Evolutionary conservation across 2,113 vertebrate genomes (phyloP).

Genomic region (Corythoichthys intestinalis): DNA sequence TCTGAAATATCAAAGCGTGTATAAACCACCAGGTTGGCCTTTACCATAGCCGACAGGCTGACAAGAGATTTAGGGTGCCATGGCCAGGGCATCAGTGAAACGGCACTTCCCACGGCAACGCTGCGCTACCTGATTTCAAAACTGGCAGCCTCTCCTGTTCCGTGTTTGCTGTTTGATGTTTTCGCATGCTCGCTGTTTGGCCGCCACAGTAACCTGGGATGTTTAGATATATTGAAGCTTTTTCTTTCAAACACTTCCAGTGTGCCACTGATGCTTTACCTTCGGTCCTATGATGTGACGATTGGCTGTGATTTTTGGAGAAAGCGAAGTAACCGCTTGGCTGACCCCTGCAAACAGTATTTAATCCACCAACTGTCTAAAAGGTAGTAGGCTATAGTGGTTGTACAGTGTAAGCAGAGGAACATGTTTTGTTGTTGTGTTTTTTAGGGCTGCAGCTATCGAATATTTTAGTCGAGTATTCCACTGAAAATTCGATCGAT

Average conservation of each 20-base stretch:
- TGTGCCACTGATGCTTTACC: constrained; percentile 32
- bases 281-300: constrained; percentile 38
- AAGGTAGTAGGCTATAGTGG: constrained; percentile 52
- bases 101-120: constrained; percentile 14
- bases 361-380: constrained; percentile 40
- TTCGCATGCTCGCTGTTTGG: constrained; percentile 1
- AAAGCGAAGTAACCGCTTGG: constrained; percentile 47
- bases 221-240: constrained; percentile 25
- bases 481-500: too few species aligned
- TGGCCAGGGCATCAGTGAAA: constrained; percentile 20
- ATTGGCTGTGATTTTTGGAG: constrained; percentile 52
- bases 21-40: constrained; percentile 33
- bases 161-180: constrained; percentile 13
- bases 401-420: too few species aligned
- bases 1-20: constrained; percentile 57
- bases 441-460: too few species aligned
- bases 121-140: constrained; percentile 33
- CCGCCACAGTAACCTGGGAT: constrained; percentile 7
- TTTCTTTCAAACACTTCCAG: constrained; percentile 30
- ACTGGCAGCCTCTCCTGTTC: constrained; percentile 6
- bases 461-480: too few species aligned
- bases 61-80: constrained; percentile 33
- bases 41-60: constrained; percentile 30
- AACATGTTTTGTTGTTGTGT: constrained; percentile 62
- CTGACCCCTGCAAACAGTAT: constrained; percentile 45